Percentiles rank a stretch among this genome's conserved stretches.
phyloP scores from a whole-genome alignment of 2,113 vertebrate species.

The Gymnarchus niloticus region DNA sequence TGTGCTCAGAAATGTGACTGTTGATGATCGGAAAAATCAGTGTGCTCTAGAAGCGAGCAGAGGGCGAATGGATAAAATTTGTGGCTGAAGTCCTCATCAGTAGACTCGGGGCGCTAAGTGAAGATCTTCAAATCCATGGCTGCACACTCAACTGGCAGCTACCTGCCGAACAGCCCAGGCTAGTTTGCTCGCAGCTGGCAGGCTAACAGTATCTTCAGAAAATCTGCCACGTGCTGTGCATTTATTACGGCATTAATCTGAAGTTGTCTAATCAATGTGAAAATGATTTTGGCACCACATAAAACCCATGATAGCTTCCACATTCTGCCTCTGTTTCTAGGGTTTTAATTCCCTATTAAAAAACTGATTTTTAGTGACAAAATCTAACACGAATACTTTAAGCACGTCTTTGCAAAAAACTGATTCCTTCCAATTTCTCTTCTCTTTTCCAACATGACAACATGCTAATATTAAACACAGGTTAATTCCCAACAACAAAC shows the following conservation, averaged over 20 bases:
- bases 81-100: not conserved
- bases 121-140: not conserved
- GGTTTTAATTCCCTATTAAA: not conserved
- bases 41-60: not conserved
- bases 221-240: no score
- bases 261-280: not conserved
- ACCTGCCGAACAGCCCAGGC: not conserved
- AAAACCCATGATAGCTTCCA: no score
- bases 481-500: not conserved
- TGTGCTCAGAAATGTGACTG: not conserved
- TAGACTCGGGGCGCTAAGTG: not conserved
- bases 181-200: not conserved
- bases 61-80: not conserved
- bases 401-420: no score
- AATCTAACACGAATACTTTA: no score
- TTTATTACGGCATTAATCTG: no score
- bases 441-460: no score
- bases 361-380: no score
- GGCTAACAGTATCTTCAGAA: not conserved
- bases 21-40: no score
- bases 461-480: no score
- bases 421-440: no score
- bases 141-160: not conserved
- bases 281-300: no score
- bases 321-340: no score